phyloP scores from a whole-genome alignment of 2,888 invertebrate species.

The Eupithecia abbreviata region DNA sequence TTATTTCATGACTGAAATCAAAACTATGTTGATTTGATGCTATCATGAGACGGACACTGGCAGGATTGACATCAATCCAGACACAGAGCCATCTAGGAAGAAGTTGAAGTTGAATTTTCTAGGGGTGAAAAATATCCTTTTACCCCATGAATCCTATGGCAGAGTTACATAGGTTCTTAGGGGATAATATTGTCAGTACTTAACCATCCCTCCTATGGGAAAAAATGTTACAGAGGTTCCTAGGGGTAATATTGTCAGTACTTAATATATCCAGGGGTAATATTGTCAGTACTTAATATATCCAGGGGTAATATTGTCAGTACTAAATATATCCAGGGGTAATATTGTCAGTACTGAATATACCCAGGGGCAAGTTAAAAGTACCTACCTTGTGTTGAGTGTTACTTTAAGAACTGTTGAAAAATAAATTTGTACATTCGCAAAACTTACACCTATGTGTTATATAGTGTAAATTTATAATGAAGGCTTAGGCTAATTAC shows the following conservation, averaged over 20 bases:
- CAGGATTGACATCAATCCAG: no score
- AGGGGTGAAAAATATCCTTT: neutral
- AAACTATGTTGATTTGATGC: no score
- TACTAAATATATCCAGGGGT: neutral
- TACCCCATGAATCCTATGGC: neutral
- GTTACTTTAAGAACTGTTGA: constrained; percentile 6
- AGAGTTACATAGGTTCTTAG: neutral
- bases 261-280: no score
- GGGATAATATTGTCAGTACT: neutral
- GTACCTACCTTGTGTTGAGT: constrained; percentile 9
- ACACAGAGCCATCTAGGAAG: no score
- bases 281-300: no score
- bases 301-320: no score
- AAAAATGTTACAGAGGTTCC: neutral
- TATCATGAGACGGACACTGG: no score
- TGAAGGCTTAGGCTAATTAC: constrained; percentile 5
- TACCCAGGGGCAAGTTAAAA: neutral
- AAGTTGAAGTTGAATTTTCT: no score
- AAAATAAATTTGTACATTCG: constrained; percentile 12
- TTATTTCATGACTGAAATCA: no score
- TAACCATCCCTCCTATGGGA: no score
- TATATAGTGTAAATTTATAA: constrained; percentile 13
- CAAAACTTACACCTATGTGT: constrained; percentile 9
- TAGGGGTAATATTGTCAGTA: neutral
- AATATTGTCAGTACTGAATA: neutral